These are phyloP conservation scores for Drosophila robusta DNA, from an alignment of 2,888 invertebrate species.

Conservation along the genomic window DNA sequence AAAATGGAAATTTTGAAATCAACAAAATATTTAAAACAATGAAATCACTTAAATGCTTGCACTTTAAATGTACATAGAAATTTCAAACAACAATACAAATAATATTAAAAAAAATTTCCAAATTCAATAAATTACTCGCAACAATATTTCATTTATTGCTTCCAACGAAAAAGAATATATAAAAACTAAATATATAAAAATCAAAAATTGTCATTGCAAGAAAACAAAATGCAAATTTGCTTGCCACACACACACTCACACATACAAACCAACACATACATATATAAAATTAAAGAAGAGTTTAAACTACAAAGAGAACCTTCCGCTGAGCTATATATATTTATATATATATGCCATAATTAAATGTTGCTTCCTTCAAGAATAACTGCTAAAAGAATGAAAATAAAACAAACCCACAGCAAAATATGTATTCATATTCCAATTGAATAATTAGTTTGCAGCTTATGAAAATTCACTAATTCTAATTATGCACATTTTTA, in stretches of 20 bases:
- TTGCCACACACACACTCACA: conserved; percentile 28
- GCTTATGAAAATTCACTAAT: conserved; percentile 21
- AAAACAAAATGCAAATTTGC: conserved; percentile 35
- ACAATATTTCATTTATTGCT: conserved; percentile 43
- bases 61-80: conserved; percentile 46
- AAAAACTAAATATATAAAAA: conserved; percentile 2
- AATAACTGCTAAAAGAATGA: conserved; percentile 15
- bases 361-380: conserved; percentile 37
- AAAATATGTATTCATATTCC: conserved; percentile 9
- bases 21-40: conserved; percentile 9
- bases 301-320: conserved; percentile 12
- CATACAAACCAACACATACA: conserved; percentile 13
- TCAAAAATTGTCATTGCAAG: conserved; percentile 19
- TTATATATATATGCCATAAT: conserved; percentile 24
- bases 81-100: conserved; percentile 9
- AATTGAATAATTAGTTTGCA: conserved; percentile 22
- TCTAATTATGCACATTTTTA: conserved; percentile 22
- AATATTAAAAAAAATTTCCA: conserved; percentile 13
- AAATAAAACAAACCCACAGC: neutral
- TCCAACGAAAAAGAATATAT: conserved; percentile 17
- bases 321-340: conserved; percentile 42
- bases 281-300: conserved; percentile 3
- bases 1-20: conserved; percentile 42
- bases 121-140: conserved; percentile 20
- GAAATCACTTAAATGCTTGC: conserved; percentile 29